phyloP scores from a whole-genome alignment of 2,888 invertebrate species.

The Drosophila rellima region DNA sequence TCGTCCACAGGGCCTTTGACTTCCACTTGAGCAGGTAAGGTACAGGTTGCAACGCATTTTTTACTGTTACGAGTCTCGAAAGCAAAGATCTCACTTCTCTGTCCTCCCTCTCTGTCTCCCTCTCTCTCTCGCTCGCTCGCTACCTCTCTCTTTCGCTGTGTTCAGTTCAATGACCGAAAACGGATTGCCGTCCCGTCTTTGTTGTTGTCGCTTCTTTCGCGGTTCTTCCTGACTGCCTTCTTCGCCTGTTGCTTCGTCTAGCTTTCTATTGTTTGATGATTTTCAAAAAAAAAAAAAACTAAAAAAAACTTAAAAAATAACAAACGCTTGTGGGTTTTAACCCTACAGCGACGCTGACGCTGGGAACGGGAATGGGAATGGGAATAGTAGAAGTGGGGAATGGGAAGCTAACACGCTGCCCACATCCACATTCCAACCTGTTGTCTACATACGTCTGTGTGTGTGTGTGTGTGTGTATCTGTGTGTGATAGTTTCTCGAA shows the following conservation, averaged over 20 bases:
- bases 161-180: constrained; percentile 75
- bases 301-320: constrained; percentile 38
- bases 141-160: constrained; percentile 17
- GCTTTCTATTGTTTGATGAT: constrained; percentile 80
- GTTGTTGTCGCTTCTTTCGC: constrained; percentile 77
- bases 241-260: constrained; percentile 76
- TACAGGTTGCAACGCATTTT: constrained; percentile 57
- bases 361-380: constrained; percentile 45
- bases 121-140: constrained; percentile 21
- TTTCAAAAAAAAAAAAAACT: constrained; percentile 68
- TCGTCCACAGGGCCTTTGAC: constrained; percentile 6
- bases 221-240: constrained; percentile 79
- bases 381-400: constrained; percentile 31
- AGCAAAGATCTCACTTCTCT: constrained; percentile 63
- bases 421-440: constrained; percentile 67
- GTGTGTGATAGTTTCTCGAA: constrained; percentile 45
- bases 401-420: constrained; percentile 54
- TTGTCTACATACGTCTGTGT: constrained; percentile 23
- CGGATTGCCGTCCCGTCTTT: constrained; percentile 57
- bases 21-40: constrained; percentile 11
- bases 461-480: constrained; percentile 14
- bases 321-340: constrained; percentile 77
- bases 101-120: constrained; percentile 13
- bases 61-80: constrained; percentile 73
- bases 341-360: constrained; percentile 58